Evolutionary conservation across 2,888 invertebrate genomes (phyloP).

Genomic region (Phragmatobia fuliginosa): DNA sequence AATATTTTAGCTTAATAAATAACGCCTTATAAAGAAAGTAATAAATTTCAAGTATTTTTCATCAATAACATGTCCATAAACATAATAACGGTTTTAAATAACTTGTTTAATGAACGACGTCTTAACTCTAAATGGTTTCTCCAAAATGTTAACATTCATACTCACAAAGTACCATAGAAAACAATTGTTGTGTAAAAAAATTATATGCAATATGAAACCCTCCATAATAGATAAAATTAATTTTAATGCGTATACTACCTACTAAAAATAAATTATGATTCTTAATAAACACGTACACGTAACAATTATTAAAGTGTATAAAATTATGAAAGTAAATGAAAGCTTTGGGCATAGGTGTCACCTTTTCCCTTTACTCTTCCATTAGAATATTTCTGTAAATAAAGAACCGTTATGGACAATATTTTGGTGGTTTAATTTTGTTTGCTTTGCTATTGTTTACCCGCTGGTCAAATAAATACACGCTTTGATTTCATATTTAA

Average conservation of each 20-base stretch:
- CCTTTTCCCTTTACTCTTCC: not conserved
- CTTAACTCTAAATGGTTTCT: too few relatives aligned
- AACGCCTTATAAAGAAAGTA: not conserved
- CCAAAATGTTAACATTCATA: not conserved
- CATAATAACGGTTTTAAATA: too few relatives aligned
- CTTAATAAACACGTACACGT: slow-evolving; percentile 1
- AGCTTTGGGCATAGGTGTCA: slow-evolving; percentile 7
- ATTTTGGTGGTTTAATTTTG: slow-evolving; percentile 11
- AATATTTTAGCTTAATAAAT: not conserved
- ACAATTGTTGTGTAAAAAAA: not conserved
- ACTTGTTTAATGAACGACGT: too few relatives aligned
- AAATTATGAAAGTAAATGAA: slow-evolving; percentile 16
- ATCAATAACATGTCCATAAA: too few relatives aligned
- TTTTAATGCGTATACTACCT: not conserved
- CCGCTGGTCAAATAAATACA: not conserved
- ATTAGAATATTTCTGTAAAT: slow-evolving; percentile 14
- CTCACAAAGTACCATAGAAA: not conserved
- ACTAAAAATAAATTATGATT: not conserved
- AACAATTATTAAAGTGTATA: slow-evolving; percentile 1
- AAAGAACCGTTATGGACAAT: not conserved
- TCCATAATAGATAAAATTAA: not conserved
- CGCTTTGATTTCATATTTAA: too few relatives aligned
- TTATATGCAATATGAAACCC: not conserved
- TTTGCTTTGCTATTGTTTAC: not conserved
- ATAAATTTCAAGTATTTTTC: too few relatives aligned